phyloP scores from a whole-genome alignment of 30 jellyfish, hydroid and myxozoan genomes.

The Cassiopea xamachana region DNA sequence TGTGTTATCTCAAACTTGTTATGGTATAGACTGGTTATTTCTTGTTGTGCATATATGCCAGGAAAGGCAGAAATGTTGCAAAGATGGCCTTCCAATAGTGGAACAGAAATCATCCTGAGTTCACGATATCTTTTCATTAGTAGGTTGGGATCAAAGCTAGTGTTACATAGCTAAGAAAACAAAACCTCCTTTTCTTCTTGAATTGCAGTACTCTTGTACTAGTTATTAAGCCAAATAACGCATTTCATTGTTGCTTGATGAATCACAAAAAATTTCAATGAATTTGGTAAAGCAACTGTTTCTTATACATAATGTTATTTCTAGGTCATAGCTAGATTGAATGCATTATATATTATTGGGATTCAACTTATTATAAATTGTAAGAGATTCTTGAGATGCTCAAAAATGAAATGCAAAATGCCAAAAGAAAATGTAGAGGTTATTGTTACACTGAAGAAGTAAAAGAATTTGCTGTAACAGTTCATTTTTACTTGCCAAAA shows the following conservation, averaged over 20 bases:
- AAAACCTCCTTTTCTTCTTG: neutral
- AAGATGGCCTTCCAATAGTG: neutral
- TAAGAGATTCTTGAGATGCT: neutral
- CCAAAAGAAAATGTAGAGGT: slow-evolving; percentile 5
- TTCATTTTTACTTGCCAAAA: slow-evolving; percentile 13
- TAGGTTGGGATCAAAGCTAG: neutral
- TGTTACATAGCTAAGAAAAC: neutral
- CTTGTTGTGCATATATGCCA: neutral
- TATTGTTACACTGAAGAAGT: slow-evolving; percentile 12
- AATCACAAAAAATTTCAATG: neutral
- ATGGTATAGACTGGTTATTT: neutral
- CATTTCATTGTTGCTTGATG: neutral
- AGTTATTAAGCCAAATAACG: neutral
- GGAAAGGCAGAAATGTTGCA: neutral
- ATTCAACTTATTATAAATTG: neutral
- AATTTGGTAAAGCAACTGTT: neutral
- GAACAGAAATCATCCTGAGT: neutral
- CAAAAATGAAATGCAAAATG: slow-evolving; percentile 5
- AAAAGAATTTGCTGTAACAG: slow-evolving; percentile 6
- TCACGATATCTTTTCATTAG: neutral
- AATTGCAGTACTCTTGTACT: neutral
- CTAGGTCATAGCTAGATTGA: neutral
- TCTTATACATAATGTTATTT: neutral
- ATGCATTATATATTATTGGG: neutral
- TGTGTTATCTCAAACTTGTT: neutral